Conservation (phyloP, 2,797 vertebrate genomes). For the Helostoma temminkii region DNA sequence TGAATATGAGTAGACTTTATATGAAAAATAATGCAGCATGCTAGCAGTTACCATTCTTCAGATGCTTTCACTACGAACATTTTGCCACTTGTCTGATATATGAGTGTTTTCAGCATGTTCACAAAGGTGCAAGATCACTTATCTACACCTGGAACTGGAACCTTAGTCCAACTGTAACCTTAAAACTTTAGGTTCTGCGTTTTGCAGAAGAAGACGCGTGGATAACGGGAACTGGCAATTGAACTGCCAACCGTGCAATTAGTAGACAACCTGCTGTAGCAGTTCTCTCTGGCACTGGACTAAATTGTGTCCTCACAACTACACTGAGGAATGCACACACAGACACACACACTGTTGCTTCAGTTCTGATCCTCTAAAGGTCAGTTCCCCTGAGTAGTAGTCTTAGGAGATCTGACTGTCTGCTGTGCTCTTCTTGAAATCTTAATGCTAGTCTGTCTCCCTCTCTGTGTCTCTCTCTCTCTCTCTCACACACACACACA, state of each 20-base stretch:
- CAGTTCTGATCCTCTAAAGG: slow-evolving; percentile 37
- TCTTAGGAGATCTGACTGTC: slow-evolving; percentile 32
- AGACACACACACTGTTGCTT: slow-evolving; percentile 3
- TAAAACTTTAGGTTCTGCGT: too few relatives aligned
- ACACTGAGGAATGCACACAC: neutral
- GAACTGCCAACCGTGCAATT: neutral
- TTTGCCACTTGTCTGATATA: neutral
- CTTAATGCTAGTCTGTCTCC: slow-evolving; percentile 1
- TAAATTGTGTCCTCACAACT: neutral
- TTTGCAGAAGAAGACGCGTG: neutral
- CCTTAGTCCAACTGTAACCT: too few relatives aligned
- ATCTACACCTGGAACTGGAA: too few relatives aligned
- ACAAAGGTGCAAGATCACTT: too few relatives aligned
- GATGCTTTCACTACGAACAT: neutral
- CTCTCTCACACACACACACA: slow-evolving; percentile 3
- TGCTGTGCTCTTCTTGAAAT: slow-evolving; percentile 33
- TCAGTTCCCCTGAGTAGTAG: slow-evolving; percentile 28
- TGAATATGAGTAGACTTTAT: neutral
- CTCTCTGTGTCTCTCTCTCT: neutral
- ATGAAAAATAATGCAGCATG: neutral
- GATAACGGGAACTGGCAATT: neutral
- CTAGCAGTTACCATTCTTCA: neutral
- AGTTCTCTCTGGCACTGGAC: neutral
- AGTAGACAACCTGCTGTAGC: neutral
- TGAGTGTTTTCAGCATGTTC: too few relatives aligned